Base-by-base conservation (phyloP, 2,888 invertebrate genomes). In the Drosophila niveifrons region DNA sequence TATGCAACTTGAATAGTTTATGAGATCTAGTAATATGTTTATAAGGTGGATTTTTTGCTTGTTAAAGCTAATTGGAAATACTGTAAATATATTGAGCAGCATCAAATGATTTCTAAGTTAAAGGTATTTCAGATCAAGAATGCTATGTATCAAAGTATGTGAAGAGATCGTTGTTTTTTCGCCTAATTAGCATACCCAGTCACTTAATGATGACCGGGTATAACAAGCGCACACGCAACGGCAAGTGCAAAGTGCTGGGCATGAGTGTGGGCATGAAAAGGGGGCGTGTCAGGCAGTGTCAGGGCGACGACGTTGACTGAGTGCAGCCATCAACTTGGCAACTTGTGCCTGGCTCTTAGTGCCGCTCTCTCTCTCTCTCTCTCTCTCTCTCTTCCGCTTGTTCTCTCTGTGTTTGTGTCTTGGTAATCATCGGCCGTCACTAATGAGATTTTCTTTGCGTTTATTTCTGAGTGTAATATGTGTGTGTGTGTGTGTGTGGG, bases 281-380 rank as follows among this genome's bases (percentile, higher is more conserved):
- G 41, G 41, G 66, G 62, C 63, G 57, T 67, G 79, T 63, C 66
- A 67, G 85, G 82, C 82, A 76, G 80, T 80, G 82, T 82, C 82
- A 76, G 57, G 77, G 69, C 80, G 56, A 29, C 53, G 61, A 51
- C 65, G 72, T 70, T 66, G 81, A 80, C 58, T 69, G 70, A 83
- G 70, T 86, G 78, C 81, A 83, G 75, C 70, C 84, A 72, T 72
- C 81, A 87, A 75, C 72, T 75, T 83, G 71, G 67, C 68, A 70
- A 67, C 66, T 78, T 70, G 71, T 66, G 57, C 74, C 74, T 55
- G 53, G 29, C 57, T 56, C 76, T 68, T 57, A 61, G 43, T 62
- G 66, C 64, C 66, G 23, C 23, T 8, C 29, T 31, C 29, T 31
- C 29, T 29, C 29, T 29, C 29, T 31, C 31, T 31, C 10, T 9